Conservation (phyloP, 1,140 invertebrate species). For the Drosophila mauritiana region DNA sequence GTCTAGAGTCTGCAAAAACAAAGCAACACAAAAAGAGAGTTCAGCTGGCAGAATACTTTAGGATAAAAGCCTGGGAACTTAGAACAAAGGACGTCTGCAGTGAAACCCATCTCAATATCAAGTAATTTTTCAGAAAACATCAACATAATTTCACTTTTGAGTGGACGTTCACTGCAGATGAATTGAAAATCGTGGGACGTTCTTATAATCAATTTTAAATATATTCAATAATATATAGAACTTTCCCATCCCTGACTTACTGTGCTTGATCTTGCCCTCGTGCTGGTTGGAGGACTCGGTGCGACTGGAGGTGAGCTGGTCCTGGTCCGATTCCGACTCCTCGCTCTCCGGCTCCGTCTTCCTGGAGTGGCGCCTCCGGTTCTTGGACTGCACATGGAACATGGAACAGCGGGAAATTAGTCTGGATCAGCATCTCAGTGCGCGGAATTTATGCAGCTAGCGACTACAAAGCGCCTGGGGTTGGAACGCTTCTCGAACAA, state of each 20-base stretch:
- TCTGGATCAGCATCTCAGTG: slow-evolving; percentile 1
- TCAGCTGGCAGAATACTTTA: slow-evolving; percentile 54
- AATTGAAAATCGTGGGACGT: background rate
- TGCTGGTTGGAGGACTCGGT: slow-evolving; percentile 91
- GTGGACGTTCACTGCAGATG: background rate
- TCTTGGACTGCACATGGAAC: slow-evolving; percentile 84
- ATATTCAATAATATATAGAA: background rate
- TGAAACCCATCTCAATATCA: slow-evolving; percentile 6
- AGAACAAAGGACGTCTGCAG: slow-evolving; percentile 12
- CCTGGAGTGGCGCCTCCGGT: slow-evolving; percentile 86
- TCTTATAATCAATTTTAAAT: background rate
- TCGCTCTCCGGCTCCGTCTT: slow-evolving; percentile 89
- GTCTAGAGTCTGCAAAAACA: slow-evolving; percentile 82
- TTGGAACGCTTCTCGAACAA: slow-evolving; percentile 58
- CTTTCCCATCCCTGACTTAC: slow-evolving; percentile 84
- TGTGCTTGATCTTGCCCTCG: slow-evolving; percentile 90
- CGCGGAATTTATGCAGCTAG: slow-evolving; percentile 40
- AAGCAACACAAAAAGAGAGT: slow-evolving; percentile 65
- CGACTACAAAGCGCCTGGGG: slow-evolving; percentile 71
- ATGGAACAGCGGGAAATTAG: slow-evolving; percentile 69
- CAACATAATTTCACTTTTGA: no score
- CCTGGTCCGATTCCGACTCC: slow-evolving; percentile 91
- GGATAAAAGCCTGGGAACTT: slow-evolving; percentile 35
- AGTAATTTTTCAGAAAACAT: no score
- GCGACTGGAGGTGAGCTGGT: slow-evolving; percentile 90